Base-by-base conservation (phyloP, 2,888 invertebrate species). In the Ectemnius lituratus region DNA sequence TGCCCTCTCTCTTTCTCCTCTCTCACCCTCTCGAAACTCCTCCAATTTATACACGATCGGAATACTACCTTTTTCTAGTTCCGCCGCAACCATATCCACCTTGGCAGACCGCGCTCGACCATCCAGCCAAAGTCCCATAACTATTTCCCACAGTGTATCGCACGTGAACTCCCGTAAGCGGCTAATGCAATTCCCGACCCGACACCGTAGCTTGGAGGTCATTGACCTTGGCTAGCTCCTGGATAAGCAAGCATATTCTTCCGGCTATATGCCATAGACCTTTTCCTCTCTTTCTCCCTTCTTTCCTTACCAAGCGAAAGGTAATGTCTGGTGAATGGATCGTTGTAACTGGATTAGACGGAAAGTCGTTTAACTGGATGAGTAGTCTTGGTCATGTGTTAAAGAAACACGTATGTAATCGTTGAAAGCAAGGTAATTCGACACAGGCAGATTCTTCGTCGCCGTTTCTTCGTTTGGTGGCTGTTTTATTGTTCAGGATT, bases 1-100 rank as follows among this genome's bases (percentile, higher is more conserved):
- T n/a, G 20, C 23, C 88, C 91, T 91, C 23, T 91, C 79, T 82
- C 81, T 52, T 47, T 16, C 62, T n/a, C 64, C 52, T 56, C 46
- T 45, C 20, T 47, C 58, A 37, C 45, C 23, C 45, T 13, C 46
- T 13, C 13, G 14, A 14, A 45, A 52, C 5, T 4, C 52, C 49
- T 4, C 52, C 52, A 52, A 52, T 52, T 52, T 16, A 52, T n/a
- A 52, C 23, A 23, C 23, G 23, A 23, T 23, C 23, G 23, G 23
- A 23, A 23, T 23, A 23, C 23, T 23, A 3, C 3, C 23, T 23
- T 23, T 23, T 23, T 23, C 23, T 23, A 23, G 23, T 23, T 23
- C 3, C 23, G 23, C 23, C 23, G 23, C 23, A 23, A 23, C 2
- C 23, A 3, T 23, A 23, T 23, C 23, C 23, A 23, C 23, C 23